Conservation (phyloP, 2,888 invertebrate species). For the Lordiphosa andalusiaca region DNA sequence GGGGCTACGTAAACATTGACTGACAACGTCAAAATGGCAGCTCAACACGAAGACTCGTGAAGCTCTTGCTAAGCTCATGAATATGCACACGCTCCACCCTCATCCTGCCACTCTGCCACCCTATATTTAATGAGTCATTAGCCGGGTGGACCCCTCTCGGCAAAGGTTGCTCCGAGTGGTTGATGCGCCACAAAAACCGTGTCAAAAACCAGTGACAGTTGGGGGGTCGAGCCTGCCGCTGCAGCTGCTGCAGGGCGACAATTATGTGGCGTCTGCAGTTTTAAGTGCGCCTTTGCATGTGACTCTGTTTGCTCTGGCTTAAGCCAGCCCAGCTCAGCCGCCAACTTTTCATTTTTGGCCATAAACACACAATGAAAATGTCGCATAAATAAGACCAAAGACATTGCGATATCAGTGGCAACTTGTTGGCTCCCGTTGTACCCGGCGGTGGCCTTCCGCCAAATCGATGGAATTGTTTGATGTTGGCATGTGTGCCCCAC, state of each 20-base stretch:
- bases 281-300: constrained; percentile 71
- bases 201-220: constrained; percentile 64
- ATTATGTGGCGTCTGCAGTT: constrained; percentile 72
- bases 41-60: constrained; percentile 55
- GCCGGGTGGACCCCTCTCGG: constrained; percentile 16
- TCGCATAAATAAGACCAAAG: constrained; percentile 55
- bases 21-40: constrained; percentile 64
- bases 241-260: constrained; percentile 45
- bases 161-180: constrained; percentile 32
- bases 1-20: constrained; percentile 50
- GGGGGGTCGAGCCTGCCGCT: constrained; percentile 11
- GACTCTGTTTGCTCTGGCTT: constrained; percentile 54
- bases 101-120: background rate
- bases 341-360: constrained; percentile 41
- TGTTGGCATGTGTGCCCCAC: constrained; percentile 34
- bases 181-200: constrained; percentile 43
- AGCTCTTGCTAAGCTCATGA: constrained; percentile 48
- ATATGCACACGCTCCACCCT: constrained; percentile 52
- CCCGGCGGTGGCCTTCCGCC: constrained; percentile 11
- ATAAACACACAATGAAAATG: constrained; percentile 68
- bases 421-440: constrained; percentile 30
- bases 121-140: constrained; percentile 70
- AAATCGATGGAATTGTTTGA: constrained; percentile 65
- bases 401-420: constrained; percentile 19
- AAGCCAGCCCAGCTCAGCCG: constrained; percentile 11